Evolutionary conservation across 2,113 vertebrate species (phyloP).

Genomic region (Casuarius casuarius): DNA sequence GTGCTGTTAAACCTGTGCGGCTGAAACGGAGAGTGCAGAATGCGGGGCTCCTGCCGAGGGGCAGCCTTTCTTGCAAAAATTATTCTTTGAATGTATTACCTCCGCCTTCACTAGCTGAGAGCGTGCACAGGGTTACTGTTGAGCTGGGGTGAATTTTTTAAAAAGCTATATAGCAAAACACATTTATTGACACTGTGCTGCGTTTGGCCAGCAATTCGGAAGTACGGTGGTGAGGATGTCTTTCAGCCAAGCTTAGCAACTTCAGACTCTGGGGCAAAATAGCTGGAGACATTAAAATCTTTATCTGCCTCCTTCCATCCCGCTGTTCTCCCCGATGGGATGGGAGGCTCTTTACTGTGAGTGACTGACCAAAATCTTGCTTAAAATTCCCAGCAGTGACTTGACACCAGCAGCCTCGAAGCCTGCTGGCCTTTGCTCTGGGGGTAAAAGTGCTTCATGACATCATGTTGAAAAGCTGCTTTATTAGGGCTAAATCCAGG

Average conservation of each 20-base stretch:
- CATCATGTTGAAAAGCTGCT: neutral
- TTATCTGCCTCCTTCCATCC: neutral
- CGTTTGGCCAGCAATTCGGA: neutral
- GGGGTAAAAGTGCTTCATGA: neutral
- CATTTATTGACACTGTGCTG: neutral
- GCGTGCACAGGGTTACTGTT: neutral
- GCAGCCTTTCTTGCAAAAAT: slow-evolving; percentile 6
- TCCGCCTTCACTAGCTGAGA: neutral
- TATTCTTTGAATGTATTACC: neutral
- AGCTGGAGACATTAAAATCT: neutral
- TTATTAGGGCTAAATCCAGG: neutral
- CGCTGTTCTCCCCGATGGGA: neutral
- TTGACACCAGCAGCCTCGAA: neutral
- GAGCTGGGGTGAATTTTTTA: neutral
- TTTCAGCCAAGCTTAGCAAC: neutral
- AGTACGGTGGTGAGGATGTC: neutral
- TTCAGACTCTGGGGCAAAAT: neutral
- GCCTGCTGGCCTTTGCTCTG: neutral
- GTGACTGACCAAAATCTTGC: neutral
- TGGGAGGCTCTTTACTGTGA: neutral
- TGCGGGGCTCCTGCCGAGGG: neutral
- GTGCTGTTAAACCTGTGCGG: neutral
- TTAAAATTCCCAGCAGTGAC: neutral
- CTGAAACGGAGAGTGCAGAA: neutral
- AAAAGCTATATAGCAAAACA: neutral